A percentile compares a stretch with the other conserved stretches of the same genome.
Conservation (phyloP, 2,113 vertebrate genomes). For the Microcebus murinus region DNA sequence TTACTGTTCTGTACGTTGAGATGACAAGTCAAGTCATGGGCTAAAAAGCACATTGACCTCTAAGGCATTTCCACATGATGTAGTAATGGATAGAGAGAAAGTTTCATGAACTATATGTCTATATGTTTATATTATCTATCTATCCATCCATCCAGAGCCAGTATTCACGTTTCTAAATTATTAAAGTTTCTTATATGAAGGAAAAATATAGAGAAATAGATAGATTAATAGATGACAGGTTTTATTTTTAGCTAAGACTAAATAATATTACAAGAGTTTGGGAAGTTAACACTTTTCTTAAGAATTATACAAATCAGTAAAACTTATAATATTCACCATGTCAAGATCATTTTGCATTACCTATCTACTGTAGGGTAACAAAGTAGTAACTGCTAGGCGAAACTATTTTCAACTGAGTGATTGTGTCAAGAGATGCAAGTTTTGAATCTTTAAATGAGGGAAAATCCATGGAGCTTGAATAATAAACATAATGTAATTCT, state of each 20-base stretch:
- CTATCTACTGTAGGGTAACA: background rate
- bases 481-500: background rate
- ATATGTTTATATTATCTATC: background rate
- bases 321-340: background rate
- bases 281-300: background rate
- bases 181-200: background rate
- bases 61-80: background rate
- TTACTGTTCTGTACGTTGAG: background rate
- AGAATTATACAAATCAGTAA: background rate
- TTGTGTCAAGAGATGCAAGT: background rate
- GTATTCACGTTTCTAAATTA: background rate
- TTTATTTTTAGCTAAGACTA: background rate
- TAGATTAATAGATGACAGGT: background rate
- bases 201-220: background rate
- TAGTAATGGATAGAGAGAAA: background rate
- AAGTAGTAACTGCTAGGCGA: background rate
- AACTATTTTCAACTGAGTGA: background rate
- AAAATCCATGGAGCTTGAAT: background rate
- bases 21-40: background rate
- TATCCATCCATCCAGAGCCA: background rate
- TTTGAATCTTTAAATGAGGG: conserved; percentile 12
- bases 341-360: background rate
- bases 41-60: background rate
- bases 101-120: background rate
- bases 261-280: background rate